Conservation (phyloP, 2,888 invertebrate species). For the Drosophila neoperkinsi region DNA sequence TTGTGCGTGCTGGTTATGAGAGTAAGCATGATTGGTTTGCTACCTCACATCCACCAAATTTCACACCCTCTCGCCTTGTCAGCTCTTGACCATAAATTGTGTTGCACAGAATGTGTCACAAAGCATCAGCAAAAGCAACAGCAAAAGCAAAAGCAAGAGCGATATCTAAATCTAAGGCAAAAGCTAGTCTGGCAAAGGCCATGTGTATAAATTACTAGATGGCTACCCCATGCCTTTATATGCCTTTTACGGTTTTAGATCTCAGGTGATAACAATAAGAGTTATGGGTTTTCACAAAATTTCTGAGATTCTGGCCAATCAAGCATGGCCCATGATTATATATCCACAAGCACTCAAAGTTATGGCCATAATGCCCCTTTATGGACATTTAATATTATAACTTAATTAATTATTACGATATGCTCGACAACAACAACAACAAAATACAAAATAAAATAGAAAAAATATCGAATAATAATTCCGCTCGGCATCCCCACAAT, state of each 20-base stretch:
- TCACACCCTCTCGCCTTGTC: conserved; percentile 5
- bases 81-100: conserved; percentile 45
- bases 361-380: conserved; percentile 76
- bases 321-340: conserved; percentile 61
- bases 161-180: conserved; percentile 16
- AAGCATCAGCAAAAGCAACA: neutral
- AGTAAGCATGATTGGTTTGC: conserved; percentile 44
- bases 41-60: conserved; percentile 5
- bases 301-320: conserved; percentile 54
- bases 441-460: conserved; percentile 5
- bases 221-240: neutral
- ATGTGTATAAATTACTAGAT: conserved; percentile 11
- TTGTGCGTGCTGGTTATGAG: conserved; percentile 28
- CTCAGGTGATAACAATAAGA: conserved; percentile 63
- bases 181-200: conserved; percentile 19
- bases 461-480: conserved; percentile 25
- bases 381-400: conserved; percentile 78
- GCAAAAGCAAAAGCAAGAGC: neutral
- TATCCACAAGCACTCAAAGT: conserved; percentile 62
- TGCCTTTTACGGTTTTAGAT: conserved; percentile 48
- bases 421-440: conserved; percentile 28
- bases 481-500: conserved; percentile 54
- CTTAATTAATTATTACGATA: conserved; percentile 77
- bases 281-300: conserved; percentile 60
- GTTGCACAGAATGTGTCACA: conserved; percentile 44